Evolutionary conservation across 1,140 invertebrate species (phyloP).

Genomic region (Homarus americanus): DNA sequence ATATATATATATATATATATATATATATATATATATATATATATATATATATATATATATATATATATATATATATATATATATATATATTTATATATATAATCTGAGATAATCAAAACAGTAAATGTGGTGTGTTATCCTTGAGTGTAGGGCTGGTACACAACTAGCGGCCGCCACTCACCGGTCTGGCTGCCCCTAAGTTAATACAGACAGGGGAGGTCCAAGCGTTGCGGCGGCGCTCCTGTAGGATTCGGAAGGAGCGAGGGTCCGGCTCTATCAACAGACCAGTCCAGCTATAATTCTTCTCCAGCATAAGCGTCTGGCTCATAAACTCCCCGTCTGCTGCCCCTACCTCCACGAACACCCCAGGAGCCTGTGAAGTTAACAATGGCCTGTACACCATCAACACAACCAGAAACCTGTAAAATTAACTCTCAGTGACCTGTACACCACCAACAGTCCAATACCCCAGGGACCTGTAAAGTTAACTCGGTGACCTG

Average conservation of each 20-base stretch:
- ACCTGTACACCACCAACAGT: no score
- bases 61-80: no score
- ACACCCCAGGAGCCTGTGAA: constrained; percentile 68
- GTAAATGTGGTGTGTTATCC: background rate
- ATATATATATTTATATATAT: background rate
- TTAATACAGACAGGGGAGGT: constrained; percentile 53
- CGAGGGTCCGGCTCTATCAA: constrained; percentile 75
- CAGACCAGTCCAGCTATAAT: constrained; percentile 75
- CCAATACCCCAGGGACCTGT: background rate
- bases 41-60: no score
- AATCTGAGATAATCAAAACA: background rate
- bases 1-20: no score
- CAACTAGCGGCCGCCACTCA: no score
- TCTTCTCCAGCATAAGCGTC: constrained; percentile 74
- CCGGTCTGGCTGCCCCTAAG: background rate
- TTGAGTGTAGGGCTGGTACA: no score
- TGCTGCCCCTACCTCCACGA: constrained; percentile 75
- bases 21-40: no score
- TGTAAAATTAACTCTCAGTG: no score
- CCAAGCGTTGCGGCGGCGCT: constrained; percentile 62
- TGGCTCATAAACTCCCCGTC: constrained; percentile 75
- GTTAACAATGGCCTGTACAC: background rate
- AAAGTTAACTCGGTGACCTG: background rate
- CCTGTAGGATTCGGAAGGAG: constrained; percentile 51
- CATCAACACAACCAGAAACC: background rate